phyloP scores from a whole-genome alignment of 2,888 invertebrate species.

The Cerastis leucographa region DNA sequence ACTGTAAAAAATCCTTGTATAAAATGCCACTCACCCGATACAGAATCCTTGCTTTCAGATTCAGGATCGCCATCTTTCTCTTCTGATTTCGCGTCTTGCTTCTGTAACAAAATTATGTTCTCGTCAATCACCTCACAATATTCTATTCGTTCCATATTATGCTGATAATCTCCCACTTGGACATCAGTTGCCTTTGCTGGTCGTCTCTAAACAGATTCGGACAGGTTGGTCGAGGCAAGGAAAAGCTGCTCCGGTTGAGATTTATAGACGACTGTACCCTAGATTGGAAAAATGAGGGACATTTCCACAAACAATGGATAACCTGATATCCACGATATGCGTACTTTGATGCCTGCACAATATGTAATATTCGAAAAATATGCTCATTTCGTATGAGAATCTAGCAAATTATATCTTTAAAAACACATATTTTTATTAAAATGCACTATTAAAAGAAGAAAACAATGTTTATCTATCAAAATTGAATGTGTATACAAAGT shows the following conservation, averaged over 20 bases:
- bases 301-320: not conserved
- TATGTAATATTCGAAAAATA: not conserved
- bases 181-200: not conserved
- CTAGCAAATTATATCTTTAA: too few relatives aligned
- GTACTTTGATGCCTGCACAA: not conserved
- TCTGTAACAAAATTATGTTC: constrained; percentile 69
- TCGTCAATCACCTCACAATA: not conserved
- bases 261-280: not conserved
- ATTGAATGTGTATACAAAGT: too few relatives aligned
- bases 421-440: too few relatives aligned
- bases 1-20: not conserved
- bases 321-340: too few relatives aligned
- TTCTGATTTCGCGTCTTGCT: constrained; percentile 75
- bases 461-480: too few relatives aligned
- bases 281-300: not conserved
- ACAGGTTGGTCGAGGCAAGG: not conserved
- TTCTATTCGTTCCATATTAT: not conserved
- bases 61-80: constrained; percentile 79
- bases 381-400: not conserved
- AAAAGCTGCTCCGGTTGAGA: not conserved
- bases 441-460: too few relatives aligned
- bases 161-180: not conserved
- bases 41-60: constrained; percentile 81
- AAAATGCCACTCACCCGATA: constrained; percentile 74
- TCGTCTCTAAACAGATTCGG: not conserved